A percentile compares a stretch with the other conserved stretches of the same genome.
Evolutionary conservation across 2,113 vertebrate species (phyloP).

Genomic region (Calidris pugnax): DNA sequence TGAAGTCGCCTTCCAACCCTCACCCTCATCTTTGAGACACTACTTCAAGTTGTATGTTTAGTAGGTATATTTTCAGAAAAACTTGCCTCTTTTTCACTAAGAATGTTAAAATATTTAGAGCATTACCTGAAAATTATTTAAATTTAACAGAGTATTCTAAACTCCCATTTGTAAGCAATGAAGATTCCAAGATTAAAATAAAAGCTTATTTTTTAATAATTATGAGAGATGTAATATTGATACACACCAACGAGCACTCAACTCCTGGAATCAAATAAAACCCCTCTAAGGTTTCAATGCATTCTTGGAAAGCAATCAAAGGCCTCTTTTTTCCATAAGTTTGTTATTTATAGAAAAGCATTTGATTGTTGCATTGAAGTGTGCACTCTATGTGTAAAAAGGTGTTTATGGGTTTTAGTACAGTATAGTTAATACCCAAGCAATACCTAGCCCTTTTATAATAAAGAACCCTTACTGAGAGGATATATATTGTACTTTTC

Average conservation of each 20-base stretch:
- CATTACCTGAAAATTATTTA: neutral
- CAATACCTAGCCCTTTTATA: slow-evolving; percentile 73
- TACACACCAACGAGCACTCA: neutral
- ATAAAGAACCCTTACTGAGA: slow-evolving; percentile 70
- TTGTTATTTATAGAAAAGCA: slow-evolving; percentile 79
- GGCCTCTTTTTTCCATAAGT: slow-evolving; percentile 66
- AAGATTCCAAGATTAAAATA: neutral
- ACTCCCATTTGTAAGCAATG: neutral
- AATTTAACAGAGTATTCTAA: neutral
- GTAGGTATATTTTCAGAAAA: neutral
- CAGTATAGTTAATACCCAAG: slow-evolving; percentile 79
- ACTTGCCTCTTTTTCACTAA: neutral
- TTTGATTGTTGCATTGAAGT: slow-evolving; percentile 78
- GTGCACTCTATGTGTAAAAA: slow-evolving; percentile 77
- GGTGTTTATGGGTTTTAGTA: slow-evolving; percentile 81
- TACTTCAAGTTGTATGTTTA: neutral
- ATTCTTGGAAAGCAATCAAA: slow-evolving; percentile 78
- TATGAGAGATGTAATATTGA: neutral
- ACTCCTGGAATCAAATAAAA: slow-evolving; percentile 23
- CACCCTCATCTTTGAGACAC: neutral
- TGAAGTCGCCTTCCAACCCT: neutral
- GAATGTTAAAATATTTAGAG: neutral
- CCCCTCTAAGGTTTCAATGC: slow-evolving; percentile 59
- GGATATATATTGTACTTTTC: slow-evolving; percentile 64
- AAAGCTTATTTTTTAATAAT: neutral